Evolutionary conservation across 1,140 invertebrate species (phyloP).

Genomic region (Trinorchestia longiramus): DNA sequence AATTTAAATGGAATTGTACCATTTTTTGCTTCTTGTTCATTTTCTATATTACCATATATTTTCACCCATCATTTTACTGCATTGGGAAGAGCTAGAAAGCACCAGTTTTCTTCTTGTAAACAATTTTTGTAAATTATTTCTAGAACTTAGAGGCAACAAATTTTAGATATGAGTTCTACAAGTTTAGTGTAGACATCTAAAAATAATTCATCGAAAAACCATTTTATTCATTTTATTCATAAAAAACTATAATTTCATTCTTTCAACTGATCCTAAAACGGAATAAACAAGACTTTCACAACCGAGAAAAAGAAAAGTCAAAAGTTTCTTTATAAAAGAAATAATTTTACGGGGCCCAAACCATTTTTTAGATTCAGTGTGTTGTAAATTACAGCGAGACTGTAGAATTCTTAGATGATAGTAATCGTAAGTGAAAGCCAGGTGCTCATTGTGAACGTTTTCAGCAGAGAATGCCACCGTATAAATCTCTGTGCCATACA

Average conservation of each 20-base stretch:
- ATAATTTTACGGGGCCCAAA: not conserved
- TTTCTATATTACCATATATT: too few relatives aligned
- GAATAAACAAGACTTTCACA: not conserved
- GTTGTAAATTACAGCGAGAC: not conserved
- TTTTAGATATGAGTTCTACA: too few relatives aligned
- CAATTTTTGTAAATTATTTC: too few relatives aligned
- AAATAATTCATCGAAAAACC: too few relatives aligned
- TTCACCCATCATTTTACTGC: too few relatives aligned
- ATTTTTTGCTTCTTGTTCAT: too few relatives aligned
- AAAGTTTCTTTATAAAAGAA: not conserved
- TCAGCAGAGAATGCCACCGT: not conserved
- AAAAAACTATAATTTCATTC: not conserved
- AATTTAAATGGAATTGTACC: not conserved
- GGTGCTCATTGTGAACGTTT: not conserved
- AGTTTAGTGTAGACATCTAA: too few relatives aligned
- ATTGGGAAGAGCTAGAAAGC: too few relatives aligned
- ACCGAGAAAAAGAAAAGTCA: not conserved
- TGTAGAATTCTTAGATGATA: not conserved
- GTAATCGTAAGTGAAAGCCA: not conserved
- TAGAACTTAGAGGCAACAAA: too few relatives aligned
- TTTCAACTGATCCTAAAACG: not conserved
- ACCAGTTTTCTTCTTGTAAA: too few relatives aligned
- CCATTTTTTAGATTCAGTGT: not conserved
- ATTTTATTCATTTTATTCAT: too few relatives aligned
- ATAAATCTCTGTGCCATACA: slow-evolving; percentile 22